Conservation (phyloP, 2,888 invertebrate genomes). For the Agapetus fuscipes region DNA sequence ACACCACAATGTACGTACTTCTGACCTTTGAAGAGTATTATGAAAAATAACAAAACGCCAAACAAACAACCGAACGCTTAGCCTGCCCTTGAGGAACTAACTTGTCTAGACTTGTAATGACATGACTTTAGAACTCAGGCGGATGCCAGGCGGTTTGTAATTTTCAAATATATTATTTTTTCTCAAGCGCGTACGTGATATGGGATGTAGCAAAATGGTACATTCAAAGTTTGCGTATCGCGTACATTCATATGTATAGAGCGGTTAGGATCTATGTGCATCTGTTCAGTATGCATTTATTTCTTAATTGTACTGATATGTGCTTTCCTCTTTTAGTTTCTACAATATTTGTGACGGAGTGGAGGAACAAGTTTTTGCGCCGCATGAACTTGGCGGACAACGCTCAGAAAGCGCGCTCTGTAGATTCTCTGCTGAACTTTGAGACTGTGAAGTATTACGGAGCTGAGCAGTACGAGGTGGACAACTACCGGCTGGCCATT, state of each 20-base stretch:
- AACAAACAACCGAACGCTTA: too few relatives aligned
- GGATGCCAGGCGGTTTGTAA: too few relatives aligned
- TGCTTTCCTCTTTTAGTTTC: conserved; percentile 64
- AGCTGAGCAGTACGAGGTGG: conserved; percentile 86
- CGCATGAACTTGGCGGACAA: conserved; percentile 94
- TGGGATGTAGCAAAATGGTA: too few relatives aligned
- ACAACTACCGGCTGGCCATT: conserved; percentile 77
- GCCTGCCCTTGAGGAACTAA: too few relatives aligned
- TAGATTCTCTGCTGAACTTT: conserved; percentile 94
- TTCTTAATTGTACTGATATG: conserved; percentile 7
- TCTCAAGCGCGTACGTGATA: too few relatives aligned
- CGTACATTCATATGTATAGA: conserved; percentile 2
- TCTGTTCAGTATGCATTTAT: conserved; percentile 19
- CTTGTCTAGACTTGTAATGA: too few relatives aligned
- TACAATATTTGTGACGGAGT: conserved; percentile 90
- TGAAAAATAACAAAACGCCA: too few relatives aligned
- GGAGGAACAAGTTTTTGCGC: conserved; percentile 92
- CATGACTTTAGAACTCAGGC: too few relatives aligned
- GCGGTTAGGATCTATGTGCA: neutral
- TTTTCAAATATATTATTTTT: too few relatives aligned
- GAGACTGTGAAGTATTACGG: conserved; percentile 99
- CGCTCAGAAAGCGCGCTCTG: conserved; percentile 80
- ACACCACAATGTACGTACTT: too few relatives aligned
- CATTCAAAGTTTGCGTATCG: conserved; percentile 6
- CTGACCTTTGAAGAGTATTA: too few relatives aligned